Evolutionary conservation across 2,797 vertebrate genomes (phyloP).

Genomic region (Acanthiza pusilla): DNA sequence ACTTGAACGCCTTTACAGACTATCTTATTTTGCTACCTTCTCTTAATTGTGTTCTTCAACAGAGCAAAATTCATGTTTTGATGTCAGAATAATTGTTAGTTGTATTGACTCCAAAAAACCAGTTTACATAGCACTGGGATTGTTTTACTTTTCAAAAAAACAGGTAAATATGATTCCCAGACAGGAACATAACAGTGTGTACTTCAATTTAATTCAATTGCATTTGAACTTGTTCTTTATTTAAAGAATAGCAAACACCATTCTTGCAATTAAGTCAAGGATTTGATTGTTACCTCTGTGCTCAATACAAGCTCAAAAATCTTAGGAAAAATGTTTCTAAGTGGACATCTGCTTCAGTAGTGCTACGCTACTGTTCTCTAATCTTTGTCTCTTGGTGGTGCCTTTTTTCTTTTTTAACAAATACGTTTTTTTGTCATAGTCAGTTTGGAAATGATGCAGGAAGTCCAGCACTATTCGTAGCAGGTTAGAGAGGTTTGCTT

Average conservation of each 20-base stretch:
- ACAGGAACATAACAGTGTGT: neutral
- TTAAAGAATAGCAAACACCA: neutral
- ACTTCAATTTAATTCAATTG: neutral
- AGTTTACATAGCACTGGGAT: neutral
- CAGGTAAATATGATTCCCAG: neutral
- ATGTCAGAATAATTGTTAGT: neutral
- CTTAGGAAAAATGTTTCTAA: neutral
- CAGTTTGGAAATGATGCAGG: neutral
- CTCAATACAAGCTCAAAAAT: neutral
- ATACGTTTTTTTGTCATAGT: neutral
- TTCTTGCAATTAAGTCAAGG: neutral
- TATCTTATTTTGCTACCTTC: neutral
- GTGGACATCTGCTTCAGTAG: neutral
- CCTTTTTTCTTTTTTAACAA: neutral
- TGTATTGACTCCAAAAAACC: neutral
- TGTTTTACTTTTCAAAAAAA: neutral
- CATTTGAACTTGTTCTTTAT: neutral
- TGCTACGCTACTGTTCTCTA: neutral
- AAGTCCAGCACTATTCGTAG: neutral
- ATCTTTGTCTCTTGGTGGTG: neutral
- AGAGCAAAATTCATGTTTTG: neutral
- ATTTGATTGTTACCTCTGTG: neutral
- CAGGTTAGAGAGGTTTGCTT: neutral
- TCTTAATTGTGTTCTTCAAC: neutral
- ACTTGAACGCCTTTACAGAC: neutral